phyloP scores from a whole-genome alignment of 2,113 vertebrate species.

The Tauraco erythrolophus region DNA sequence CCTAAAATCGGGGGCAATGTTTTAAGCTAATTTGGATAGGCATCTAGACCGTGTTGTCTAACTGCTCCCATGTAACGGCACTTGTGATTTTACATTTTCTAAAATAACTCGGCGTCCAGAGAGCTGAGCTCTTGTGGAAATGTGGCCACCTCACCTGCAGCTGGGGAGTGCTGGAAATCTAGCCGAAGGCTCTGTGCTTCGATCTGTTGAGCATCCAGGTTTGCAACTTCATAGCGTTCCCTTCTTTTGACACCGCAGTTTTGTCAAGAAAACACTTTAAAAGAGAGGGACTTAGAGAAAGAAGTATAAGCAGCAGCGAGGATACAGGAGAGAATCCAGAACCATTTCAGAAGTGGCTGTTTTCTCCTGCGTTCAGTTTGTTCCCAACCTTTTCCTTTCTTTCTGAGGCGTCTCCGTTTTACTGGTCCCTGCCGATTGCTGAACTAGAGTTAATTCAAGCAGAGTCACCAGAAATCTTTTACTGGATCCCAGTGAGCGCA shows the following conservation, averaged over 20 bases:
- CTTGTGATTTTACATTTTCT: background rate
- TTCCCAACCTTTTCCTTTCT: background rate
- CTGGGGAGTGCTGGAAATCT: background rate
- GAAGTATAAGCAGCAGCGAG: fast-evolving
- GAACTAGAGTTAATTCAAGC: background rate
- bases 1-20: background rate
- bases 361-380: background rate
- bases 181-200: background rate
- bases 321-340: background rate
- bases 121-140: fast-evolving
- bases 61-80: background rate
- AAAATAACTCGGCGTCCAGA: background rate
- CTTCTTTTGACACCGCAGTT: background rate
- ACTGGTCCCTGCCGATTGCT: background rate
- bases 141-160: background rate
- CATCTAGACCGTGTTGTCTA: background rate
- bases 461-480: background rate
- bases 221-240: background rate
- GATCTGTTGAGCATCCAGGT: background rate
- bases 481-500: background rate
- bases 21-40: background rate
- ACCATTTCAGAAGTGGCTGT: background rate
- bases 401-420: background rate
- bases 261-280: background rate
- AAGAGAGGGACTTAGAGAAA: background rate